Evolutionary conservation across 2,797 vertebrate genomes (phyloP), one percentile per base, ranked within the genome.

Genomic region (Danio jaintianensis): DNA sequence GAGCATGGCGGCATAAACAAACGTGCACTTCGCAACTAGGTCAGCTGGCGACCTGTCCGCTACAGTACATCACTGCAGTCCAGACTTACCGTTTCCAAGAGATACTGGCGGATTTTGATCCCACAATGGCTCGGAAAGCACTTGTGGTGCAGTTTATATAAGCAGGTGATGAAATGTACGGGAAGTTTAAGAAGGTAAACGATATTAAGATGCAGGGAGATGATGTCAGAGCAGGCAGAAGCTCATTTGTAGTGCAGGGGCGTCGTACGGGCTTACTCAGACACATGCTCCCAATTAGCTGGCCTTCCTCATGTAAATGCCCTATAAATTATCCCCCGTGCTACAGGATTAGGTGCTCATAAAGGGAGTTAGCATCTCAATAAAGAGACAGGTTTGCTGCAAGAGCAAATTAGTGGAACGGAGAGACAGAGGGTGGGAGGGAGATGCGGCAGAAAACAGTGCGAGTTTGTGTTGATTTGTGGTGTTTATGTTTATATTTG

Each of bases 251-350:
- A 92, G 94, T 93, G 93, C 91, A 91, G 93, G 91, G 92, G 93
- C 94, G 92, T 93, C 91, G 93, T 93, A 85, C 83, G 89, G 95
- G 95, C 96, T 98, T 97, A 97, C 89, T 81, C 94, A 96, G 95
- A 98, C 96, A 97, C 97, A 96, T 96, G 96, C 96, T 97, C 96
- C 96, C 96, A 97, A 98, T 98, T 98, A 98, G 96, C 95, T 91
- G 92, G 94, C 95, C 93, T 95, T 96, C 96, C 96, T 96, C 96
- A 97, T 97, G 96, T 98, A 98, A 98, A 98, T 96, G 96, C 96
- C 96, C 95, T 94, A 96, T 97, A 97, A 98, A 97, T 98, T 96
- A 97, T 95, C 94, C 96, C 95, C 95, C 92, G 94, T 92, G 94
- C 95, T 92, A 88, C 87, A 85, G 97, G 97, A 98, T 98, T 98